phyloP scores from a whole-genome alignment of 92 coral and sea anemone genomes.

The Heteractis magnifica region DNA sequence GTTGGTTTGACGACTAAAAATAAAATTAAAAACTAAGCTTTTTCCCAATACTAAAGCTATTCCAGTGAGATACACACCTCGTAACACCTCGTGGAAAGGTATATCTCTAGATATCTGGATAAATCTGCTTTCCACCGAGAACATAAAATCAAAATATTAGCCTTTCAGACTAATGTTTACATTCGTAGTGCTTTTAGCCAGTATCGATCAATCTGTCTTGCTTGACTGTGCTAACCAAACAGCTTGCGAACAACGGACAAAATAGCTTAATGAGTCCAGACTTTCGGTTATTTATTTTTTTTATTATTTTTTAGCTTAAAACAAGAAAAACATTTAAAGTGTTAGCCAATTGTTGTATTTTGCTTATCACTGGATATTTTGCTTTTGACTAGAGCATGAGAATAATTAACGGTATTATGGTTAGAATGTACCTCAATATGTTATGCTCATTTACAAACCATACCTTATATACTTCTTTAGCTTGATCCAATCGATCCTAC shows the following conservation, averaged over 20 bases:
- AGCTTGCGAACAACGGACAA: background rate
- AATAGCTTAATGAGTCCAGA: background rate
- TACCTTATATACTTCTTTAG: background rate
- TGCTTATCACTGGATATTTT: too few relatives aligned
- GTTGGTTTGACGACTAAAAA: too few relatives aligned
- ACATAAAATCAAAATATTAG: background rate
- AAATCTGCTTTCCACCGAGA: background rate
- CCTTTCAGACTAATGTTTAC: background rate
- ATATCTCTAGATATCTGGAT: background rate
- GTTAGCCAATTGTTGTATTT: background rate
- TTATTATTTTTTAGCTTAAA: background rate
- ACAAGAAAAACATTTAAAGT: background rate
- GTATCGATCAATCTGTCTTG: background rate
- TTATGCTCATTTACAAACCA: background rate
- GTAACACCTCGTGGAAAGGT: too few relatives aligned
- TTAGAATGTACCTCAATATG: background rate
- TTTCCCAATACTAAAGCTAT: too few relatives aligned
- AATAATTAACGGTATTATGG: background rate
- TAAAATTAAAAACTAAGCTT: too few relatives aligned
- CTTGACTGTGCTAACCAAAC: too few relatives aligned
- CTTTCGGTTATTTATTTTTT: background rate
- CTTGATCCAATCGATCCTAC: background rate
- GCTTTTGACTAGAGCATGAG: background rate
- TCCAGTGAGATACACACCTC: too few relatives aligned
- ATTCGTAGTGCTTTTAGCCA: background rate